A percentile compares a stretch with the other conserved stretches of the same genome.
Conservation (phyloP, 2,113 vertebrate genomes). For the Sturnus vulgaris region DNA sequence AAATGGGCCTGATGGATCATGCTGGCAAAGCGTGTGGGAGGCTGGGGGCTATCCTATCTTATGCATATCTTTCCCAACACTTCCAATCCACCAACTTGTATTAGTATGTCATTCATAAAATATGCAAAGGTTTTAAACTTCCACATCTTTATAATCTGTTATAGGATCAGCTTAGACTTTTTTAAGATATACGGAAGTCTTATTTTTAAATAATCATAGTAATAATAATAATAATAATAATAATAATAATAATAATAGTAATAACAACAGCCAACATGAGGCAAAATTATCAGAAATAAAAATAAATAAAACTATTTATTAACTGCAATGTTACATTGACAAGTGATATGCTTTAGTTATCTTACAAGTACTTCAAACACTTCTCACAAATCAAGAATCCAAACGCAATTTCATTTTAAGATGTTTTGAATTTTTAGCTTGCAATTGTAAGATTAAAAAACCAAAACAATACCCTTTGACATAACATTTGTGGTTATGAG, state of each 20-base stretch:
- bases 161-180: neutral
- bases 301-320: neutral
- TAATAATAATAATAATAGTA: neutral
- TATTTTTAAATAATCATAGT: neutral
- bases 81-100: neutral
- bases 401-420: neutral
- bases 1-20: neutral
- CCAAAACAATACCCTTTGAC: neutral
- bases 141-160: neutral
- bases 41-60: neutral
- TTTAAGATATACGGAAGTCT: neutral
- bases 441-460: neutral
- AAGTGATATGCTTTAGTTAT: neutral
- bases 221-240: neutral
- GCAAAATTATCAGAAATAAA: neutral
- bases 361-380: neutral
- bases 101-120: neutral
- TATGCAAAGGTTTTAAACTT: neutral
- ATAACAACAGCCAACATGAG: neutral
- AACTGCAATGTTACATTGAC: neutral
- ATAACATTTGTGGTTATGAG: neutral
- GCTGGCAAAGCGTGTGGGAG: fast-evolving
- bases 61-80: neutral
- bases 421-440: neutral
- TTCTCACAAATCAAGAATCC: neutral